Conservation (phyloP, 2,888 invertebrate species). For the Drosophila conformis region DNA sequence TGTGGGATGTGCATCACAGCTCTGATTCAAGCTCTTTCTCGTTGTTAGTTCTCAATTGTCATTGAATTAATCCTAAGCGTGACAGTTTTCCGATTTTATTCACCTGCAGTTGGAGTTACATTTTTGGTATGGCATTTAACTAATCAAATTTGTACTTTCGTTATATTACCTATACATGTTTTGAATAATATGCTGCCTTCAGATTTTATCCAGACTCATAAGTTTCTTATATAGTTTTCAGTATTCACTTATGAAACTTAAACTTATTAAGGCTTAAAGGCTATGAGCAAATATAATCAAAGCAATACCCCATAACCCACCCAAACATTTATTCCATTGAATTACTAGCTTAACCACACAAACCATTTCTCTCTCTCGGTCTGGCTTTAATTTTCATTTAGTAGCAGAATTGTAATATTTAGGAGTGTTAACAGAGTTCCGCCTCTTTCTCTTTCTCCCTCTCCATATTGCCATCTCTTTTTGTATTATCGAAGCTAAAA, state of each 20-base stretch:
- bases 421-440: conserved; percentile 1
- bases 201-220: neutral
- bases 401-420: neutral
- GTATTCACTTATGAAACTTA: neutral
- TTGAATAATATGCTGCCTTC: neutral
- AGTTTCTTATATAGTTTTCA: neutral
- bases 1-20: neutral
- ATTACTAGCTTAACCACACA: neutral
- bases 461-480: neutral
- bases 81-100: neutral
- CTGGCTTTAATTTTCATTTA: neutral
- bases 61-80: neutral
- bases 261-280: neutral
- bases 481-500: conserved; percentile 42
- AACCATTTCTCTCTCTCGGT: neutral
- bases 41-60: neutral
- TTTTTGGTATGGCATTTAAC: neutral
- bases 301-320: too few species aligned
- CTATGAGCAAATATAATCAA: neutral
- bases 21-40: conserved; percentile 1
- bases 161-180: neutral
- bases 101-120: neutral
- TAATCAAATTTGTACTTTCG: neutral
- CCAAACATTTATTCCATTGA: neutral
- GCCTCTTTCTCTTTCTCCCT: neutral